Percentiles rank a stretch among this genome's conserved stretches.
phyloP scores from a whole-genome alignment of 2,888 invertebrate species.

The Lepidocyrtoides sp. region DNA sequence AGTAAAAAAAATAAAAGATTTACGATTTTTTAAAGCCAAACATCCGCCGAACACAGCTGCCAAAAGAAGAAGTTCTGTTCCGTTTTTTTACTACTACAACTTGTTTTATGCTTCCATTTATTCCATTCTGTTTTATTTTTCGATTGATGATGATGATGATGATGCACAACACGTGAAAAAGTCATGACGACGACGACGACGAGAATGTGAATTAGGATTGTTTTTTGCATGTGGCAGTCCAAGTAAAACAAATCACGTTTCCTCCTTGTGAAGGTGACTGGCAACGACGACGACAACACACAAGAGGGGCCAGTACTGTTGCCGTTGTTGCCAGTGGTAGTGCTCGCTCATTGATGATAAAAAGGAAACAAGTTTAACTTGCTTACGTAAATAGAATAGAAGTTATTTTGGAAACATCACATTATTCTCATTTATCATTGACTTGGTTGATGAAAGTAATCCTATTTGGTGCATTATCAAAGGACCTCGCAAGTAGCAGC shows the following conservation, averaged over 20 bases:
- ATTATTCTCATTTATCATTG: too few species aligned
- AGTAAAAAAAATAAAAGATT: neutral
- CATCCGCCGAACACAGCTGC: slow-evolving; percentile 44
- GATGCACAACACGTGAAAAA: slow-evolving; percentile 69
- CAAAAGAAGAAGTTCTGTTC: slow-evolving; percentile 13
- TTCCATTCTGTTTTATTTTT: slow-evolving; percentile 11
- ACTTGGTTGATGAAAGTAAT: too few species aligned
- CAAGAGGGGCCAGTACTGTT: neutral
- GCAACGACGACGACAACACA: too few species aligned
- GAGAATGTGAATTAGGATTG: neutral
- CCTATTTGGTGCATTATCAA: too few species aligned
- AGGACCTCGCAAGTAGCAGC: too few species aligned
- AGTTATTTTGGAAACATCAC: too few species aligned
- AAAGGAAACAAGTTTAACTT: too few species aligned
- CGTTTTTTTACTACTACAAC: neutral
- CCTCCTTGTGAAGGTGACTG: slow-evolving; percentile 9
- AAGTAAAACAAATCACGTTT: neutral
- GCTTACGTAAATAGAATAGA: too few species aligned
- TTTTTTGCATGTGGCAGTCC: neutral
- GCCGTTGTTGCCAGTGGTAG: neutral
- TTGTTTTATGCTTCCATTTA: neutral
- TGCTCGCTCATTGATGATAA: too few species aligned
- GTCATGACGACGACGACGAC: slow-evolving; percentile 39
- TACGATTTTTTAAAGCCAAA: neutral
- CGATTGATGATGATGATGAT: too few species aligned